Evolutionary conservation across 2,888 invertebrate genomes (phyloP), one percentile per base, ranked within the genome.

Genomic region (Sclerodermus sp.): DNA sequence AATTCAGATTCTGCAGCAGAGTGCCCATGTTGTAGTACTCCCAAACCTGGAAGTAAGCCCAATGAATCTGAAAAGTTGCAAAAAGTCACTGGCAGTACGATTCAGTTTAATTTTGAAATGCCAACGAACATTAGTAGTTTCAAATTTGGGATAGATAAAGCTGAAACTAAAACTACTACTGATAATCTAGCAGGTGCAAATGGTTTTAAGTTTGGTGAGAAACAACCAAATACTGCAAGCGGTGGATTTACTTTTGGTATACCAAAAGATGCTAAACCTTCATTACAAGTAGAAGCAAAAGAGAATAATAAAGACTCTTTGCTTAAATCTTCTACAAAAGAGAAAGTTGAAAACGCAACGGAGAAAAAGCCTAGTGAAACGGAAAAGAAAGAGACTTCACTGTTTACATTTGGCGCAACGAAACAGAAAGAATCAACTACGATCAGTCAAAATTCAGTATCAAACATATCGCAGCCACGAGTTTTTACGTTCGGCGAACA

Each of bases 21-120:
- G 18, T 87, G 87, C 62, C 78, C 79, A 6, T 84, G 85, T 16
- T 87, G 87, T 67, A 77, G 80, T 54, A 76, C 79, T 12, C 61
- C 79, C 1, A 81, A 79, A 60, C 72, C 79, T 12, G 69, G 34
- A 23, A 12, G 12, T 12, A 13, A 34, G 34, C 13, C n/a, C n/a
- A n/a, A n/a, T 8, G 23, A 23, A 23, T 23, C 23, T 23, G 23
- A 23, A 23, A 23, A 3, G 3, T 48, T 3, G n/a, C 56, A 15
- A 29, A 47, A 4, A 49, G 10, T 12, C 41, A 23, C 30, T 14
- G 43, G 16, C 39, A 58, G 53, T 13, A 53, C 15, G 18, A 23
- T 70, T 34, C 64, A 68, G 29, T 74, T 75, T 49, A 68, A 58
- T n/a, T 70, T 73, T 31, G 70, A 68, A 12, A 60, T 73, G 14